These are phyloP conservation scores for Conus ventricosus DNA, from an alignment of 1,140 invertebrate genomes.

Conservation along the genomic window DNA sequence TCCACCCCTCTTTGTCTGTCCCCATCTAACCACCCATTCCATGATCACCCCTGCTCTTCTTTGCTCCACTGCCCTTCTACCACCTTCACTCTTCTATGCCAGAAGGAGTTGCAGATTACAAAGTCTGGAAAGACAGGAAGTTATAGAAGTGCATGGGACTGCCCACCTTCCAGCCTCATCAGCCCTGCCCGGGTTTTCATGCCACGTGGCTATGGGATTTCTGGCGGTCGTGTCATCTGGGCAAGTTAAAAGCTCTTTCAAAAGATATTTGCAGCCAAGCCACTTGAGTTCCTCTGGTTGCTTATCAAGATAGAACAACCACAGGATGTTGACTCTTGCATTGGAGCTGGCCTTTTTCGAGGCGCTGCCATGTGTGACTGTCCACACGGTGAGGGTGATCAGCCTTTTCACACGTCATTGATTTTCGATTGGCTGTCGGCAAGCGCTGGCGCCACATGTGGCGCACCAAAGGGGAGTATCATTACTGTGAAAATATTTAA, in stretches of 20 bases:
- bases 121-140: not conserved
- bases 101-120: not conserved
- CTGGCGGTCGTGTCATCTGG: slow-evolving; percentile 20
- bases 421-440: slow-evolving; percentile 33
- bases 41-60: not conserved
- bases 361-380: slow-evolving; percentile 26
- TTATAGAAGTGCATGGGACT: not conserved
- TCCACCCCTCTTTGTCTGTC: not conserved
- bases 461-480: slow-evolving; percentile 30
- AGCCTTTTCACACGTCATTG: not conserved
- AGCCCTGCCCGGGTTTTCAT: not conserved
- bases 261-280: slow-evolving; percentile 33
- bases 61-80: too few relatives aligned
- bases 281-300: slow-evolving; percentile 20
- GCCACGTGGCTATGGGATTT: slow-evolving; percentile 15
- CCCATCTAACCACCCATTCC: not conserved
- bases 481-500: slow-evolving; percentile 18
- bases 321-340: slow-evolving; percentile 20
- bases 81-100: not conserved
- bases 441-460: slow-evolving; percentile 21
- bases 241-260: slow-evolving; percentile 37
- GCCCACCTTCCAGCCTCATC: not conserved
- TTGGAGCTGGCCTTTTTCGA: not conserved
- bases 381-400: slow-evolving; percentile 16
- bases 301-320: slow-evolving; percentile 35